phyloP scores from a whole-genome alignment of 2,797 vertebrate species.

The Hydrocynus forskahlii region DNA sequence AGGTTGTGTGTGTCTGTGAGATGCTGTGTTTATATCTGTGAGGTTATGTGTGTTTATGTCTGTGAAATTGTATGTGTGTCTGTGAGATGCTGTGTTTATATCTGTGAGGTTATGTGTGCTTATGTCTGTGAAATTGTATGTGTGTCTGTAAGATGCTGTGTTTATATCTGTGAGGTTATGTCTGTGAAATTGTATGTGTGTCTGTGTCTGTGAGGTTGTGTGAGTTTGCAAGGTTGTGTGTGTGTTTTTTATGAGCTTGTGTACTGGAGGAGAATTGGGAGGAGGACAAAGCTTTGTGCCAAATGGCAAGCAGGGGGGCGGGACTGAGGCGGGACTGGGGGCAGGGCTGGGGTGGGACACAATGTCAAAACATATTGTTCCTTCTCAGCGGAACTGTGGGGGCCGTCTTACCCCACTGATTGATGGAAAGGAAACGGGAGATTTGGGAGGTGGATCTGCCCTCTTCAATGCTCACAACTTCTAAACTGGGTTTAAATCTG shows the following conservation, averaged over 20 bases:
- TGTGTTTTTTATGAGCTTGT: slow-evolving; percentile 45
- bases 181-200: slow-evolving; percentile 25
- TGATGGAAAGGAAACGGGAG: slow-evolving; percentile 72
- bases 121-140: too few species aligned
- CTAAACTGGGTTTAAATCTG: background rate
- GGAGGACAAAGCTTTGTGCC: slow-evolving; percentile 58
- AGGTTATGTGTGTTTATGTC: too few species aligned
- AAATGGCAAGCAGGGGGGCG: slow-evolving; percentile 77
- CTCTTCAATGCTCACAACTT: background rate
- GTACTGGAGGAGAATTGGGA: slow-evolving; percentile 23
- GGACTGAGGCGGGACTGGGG: background rate
- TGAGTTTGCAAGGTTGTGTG: slow-evolving; percentile 2
- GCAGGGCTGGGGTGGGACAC: slow-evolving; percentile 33
- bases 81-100: too few species aligned
- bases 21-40: background rate
- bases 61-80: too few species aligned
- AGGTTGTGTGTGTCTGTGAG: slow-evolving; percentile 53
- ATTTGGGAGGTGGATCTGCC: slow-evolving; percentile 28
- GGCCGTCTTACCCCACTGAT: slow-evolving; percentile 75
- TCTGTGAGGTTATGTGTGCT: too few species aligned
- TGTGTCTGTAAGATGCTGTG: too few species aligned
- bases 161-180: background rate
- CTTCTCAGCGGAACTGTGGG: slow-evolving; percentile 70
- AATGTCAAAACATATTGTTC: slow-evolving; percentile 85
- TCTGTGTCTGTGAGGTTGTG: slow-evolving; percentile 4